A percentile compares a stretch with the other conserved stretches of the same genome.
These are phyloP conservation scores for Xiphydria camelus DNA, from an alignment of 2,888 invertebrate species.

Conservation along the genomic window DNA sequence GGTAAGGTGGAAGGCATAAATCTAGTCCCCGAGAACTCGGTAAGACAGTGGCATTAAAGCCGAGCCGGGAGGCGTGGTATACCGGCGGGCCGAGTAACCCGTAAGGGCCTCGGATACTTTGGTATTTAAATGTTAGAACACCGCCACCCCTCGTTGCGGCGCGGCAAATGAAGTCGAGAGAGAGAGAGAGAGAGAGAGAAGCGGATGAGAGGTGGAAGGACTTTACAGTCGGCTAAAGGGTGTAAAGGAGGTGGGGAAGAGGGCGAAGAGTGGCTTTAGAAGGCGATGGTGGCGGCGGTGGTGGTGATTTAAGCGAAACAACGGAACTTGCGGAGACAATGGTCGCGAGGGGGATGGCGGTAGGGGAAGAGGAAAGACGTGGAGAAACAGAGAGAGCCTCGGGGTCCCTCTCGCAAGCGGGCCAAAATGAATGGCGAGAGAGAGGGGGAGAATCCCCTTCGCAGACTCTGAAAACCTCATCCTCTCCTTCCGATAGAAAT, in stretches of 20 bases:
- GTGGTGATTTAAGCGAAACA: conserved; percentile 38
- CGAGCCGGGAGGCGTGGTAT: conserved; percentile 11
- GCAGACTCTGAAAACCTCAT: too few species aligned
- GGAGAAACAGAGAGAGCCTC: too few species aligned
- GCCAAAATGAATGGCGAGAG: too few species aligned
- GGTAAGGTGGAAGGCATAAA: conserved; percentile 40
- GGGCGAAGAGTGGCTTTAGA: conserved; percentile 25
- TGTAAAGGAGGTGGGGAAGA: neutral
- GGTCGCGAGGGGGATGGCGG: conserved; percentile 12
- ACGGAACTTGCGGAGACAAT: conserved; percentile 36
- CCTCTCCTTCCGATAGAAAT: too few species aligned
- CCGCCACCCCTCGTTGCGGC: conserved; percentile 26
- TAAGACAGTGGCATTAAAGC: conserved; percentile 40
- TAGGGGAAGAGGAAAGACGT: neutral
- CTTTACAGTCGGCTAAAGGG: too few species aligned
- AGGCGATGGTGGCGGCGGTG: conserved; percentile 21
- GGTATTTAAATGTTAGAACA: conserved; percentile 51
- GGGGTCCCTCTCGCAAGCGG: too few species aligned
- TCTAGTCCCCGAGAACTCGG: conserved; percentile 28
- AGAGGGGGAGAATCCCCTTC: too few species aligned
- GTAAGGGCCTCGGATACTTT: conserved; percentile 39
- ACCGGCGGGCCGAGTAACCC: conserved; percentile 32
- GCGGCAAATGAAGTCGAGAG: conserved; percentile 37
- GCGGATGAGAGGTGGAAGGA: neutral
- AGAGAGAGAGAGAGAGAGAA: neutral